These are phyloP conservation scores for Ornithorhynchus anatinus DNA, from an alignment of 2,113 vertebrate genomes.

Conservation along the genomic window DNA sequence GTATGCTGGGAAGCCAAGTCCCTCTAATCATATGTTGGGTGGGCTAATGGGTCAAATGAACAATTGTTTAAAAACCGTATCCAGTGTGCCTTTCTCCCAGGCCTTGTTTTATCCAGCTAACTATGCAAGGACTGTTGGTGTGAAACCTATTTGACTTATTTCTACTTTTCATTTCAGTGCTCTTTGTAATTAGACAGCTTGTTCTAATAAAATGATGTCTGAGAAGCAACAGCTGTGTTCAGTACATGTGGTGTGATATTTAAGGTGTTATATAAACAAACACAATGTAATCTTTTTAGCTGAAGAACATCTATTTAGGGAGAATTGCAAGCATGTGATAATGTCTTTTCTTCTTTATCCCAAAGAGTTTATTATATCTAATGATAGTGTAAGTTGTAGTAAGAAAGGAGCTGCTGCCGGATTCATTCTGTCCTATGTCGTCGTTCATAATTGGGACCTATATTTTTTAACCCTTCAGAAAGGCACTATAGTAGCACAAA, in stretches of 20 bases:
- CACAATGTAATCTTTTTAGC: not conserved
- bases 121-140: not conserved
- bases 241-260: no score
- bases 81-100: no score
- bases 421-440: not conserved
- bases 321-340: not conserved
- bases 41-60: no score
- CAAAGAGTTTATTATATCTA: not conserved
- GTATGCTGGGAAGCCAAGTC: no score
- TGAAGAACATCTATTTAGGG: not conserved
- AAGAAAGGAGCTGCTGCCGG: not conserved
- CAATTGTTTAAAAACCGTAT: no score
- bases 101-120: not conserved
- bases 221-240: not conserved
- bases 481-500: not conserved
- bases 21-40: no score
- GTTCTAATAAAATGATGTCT: not conserved
- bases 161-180: not conserved
- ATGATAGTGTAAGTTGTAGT: not conserved
- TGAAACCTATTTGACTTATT: not conserved
- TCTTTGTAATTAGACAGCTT: not conserved
- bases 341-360: not conserved
- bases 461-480: not conserved
- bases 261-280: no score
- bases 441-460: not conserved